A percentile compares a stretch with the other conserved stretches of the same genome.
Conservation (phyloP, 30 jellyfish, hydroid and myxozoan genomes). For the Rhopilema esculentum region DNA sequence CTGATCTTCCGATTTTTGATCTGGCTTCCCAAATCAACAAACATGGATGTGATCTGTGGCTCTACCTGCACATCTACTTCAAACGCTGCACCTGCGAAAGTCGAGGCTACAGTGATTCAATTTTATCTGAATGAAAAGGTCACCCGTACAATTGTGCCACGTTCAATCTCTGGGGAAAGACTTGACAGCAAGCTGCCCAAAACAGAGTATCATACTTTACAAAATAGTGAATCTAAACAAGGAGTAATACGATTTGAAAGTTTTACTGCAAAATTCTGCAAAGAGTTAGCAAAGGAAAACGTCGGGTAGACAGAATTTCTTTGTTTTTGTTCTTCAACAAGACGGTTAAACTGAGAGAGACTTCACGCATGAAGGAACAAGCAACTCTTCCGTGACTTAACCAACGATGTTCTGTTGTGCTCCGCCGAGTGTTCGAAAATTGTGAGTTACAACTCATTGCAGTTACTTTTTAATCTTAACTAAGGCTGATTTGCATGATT, state of each 20-base stretch:
- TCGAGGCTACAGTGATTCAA: conserved; percentile 60
- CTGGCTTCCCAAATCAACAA: conserved; percentile 44
- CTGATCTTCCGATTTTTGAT: conserved; percentile 76
- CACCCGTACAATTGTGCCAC: conserved; percentile 81
- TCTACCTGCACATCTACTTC: conserved; percentile 48
- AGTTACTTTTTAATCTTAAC: not conserved
- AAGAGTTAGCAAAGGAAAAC: not conserved
- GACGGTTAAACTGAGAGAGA: conserved; percentile 13
- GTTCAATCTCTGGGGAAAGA: conserved; percentile 49
- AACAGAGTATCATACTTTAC: not conserved
- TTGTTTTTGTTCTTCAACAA: not conserved
- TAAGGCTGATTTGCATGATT: not conserved
- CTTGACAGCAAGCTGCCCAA: not conserved
- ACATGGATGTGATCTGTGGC: conserved; percentile 56
- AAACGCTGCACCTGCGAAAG: conserved; percentile 70
- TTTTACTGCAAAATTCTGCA: not conserved
- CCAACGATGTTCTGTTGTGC: conserved; percentile 74
- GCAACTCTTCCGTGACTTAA: conserved; percentile 37
- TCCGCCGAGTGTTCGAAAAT: conserved; percentile 73
- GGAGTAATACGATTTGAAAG: not conserved
- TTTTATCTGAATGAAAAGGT: conserved; percentile 54
- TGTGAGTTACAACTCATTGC: conserved; percentile 29
- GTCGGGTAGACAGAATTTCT: not conserved
- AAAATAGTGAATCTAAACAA: not conserved
- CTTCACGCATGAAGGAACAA: conserved; percentile 53